phyloP scores from a whole-genome alignment of 2,797 vertebrate species.

The Xenentodon cancila region DNA sequence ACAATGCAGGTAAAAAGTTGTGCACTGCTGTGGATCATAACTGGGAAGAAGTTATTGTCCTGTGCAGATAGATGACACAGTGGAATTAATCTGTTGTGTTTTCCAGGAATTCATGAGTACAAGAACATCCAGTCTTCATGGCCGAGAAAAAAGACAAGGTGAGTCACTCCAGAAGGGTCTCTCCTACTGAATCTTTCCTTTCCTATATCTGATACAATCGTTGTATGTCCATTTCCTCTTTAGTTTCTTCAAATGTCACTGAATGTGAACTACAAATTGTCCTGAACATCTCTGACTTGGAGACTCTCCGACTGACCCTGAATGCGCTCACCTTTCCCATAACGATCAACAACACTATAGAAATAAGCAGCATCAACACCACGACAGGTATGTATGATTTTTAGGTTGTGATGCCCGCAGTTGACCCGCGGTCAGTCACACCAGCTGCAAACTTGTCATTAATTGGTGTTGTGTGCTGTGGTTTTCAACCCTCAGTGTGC shows the following conservation, averaged over 20 bases:
- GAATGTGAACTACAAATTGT: slow-evolving; percentile 39
- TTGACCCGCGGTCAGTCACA: not conserved
- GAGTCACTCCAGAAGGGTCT: slow-evolving; percentile 3
- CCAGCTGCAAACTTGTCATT: not conserved
- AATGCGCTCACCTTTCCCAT: slow-evolving; percentile 2
- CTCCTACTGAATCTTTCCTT: not conserved
- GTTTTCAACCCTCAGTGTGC: slow-evolving; percentile 40
- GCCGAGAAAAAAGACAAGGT: slow-evolving; percentile 47
- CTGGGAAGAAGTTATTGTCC: too few species aligned
- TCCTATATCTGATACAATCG: not conserved
- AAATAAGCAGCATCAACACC: slow-evolving; percentile 26
- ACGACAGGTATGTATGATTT: slow-evolving; percentile 46
- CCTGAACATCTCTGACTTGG: slow-evolving; percentile 25
- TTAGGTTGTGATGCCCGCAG: not conserved
- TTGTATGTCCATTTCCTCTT: not conserved
- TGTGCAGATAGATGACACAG: too few species aligned
- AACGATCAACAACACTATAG: not conserved
- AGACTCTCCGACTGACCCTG: not conserved
- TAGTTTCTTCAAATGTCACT: slow-evolving; percentile 15
- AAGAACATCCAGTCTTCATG: slow-evolving; percentile 1
- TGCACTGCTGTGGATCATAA: too few species aligned
- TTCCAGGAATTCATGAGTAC: slow-evolving; percentile 11
- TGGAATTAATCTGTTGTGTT: too few species aligned
- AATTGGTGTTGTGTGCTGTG: too few species aligned
- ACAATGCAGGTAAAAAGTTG: too few species aligned